Percentiles rank a stretch among this genome's conserved stretches.
Conservation (phyloP, 2,888 invertebrate genomes). For the Metallyticus violacea region DNA sequence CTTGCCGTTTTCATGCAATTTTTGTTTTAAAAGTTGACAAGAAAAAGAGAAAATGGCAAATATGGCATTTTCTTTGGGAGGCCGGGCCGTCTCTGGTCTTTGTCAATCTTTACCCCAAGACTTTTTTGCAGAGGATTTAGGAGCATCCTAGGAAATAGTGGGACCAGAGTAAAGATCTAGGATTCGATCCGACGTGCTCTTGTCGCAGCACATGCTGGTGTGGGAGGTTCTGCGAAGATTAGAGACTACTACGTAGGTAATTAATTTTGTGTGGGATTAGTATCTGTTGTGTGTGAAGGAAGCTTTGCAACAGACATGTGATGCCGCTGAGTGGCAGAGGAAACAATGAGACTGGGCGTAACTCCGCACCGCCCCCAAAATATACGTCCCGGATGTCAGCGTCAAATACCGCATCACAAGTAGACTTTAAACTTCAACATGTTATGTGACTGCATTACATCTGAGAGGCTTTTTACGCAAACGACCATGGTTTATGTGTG, state of each 20-base stretch:
- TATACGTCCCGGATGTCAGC: background rate
- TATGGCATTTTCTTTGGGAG: no score
- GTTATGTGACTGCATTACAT: no score
- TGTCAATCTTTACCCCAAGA: no score
- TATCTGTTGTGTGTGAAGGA: background rate
- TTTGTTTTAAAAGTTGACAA: no score
- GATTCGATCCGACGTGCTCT: no score
- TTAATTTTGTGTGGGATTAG: background rate
- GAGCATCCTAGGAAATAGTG: no score
- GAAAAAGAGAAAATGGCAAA: no score
- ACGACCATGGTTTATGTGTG: background rate
- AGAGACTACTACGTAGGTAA: background rate
- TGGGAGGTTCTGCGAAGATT: background rate
- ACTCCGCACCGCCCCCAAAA: constrained; percentile 1
- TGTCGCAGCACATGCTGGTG: background rate
- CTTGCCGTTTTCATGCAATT: no score
- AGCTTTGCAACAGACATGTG: background rate
- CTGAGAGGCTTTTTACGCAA: background rate
- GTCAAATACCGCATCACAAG: background rate
- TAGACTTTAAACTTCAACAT: background rate
- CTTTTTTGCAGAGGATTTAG: no score
- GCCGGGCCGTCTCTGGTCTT: no score
- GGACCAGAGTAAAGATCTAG: no score
- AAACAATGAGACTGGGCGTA: background rate
- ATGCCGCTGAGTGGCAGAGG: background rate